Percentiles rank a stretch among this genome's conserved stretches.
Conservation (phyloP, 2,113 vertebrate species). For the Ranitomeya variabilis region DNA sequence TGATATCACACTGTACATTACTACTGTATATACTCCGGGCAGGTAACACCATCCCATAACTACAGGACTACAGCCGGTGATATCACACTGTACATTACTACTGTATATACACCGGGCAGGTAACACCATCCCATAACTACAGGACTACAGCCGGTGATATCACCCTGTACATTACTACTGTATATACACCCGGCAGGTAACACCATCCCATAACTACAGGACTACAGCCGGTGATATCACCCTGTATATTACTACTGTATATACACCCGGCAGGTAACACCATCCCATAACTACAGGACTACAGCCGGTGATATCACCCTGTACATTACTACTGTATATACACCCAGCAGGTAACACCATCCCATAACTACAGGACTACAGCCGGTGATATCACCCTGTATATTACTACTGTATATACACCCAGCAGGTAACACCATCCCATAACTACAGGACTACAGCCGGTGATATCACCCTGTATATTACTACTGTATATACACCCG, state of each 20-base stretch:
- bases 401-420: neutral
- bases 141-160: neutral
- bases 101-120: neutral
- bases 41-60: neutral
- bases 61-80: neutral
- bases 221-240: neutral
- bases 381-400: neutral
- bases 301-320: neutral
- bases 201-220: neutral
- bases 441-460: neutral
- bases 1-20: neutral
- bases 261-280: neutral
- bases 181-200: neutral
- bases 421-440: neutral
- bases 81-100: neutral
- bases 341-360: neutral
- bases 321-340: neutral
- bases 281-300: neutral
- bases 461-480: neutral
- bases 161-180: neutral
- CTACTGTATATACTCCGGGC: neutral
- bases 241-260: neutral
- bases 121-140: neutral
- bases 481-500: neutral
- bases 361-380: neutral